phyloP scores from a whole-genome alignment of 2,113 vertebrate genomes.

The Phyllopteryx taeniolatus region DNA sequence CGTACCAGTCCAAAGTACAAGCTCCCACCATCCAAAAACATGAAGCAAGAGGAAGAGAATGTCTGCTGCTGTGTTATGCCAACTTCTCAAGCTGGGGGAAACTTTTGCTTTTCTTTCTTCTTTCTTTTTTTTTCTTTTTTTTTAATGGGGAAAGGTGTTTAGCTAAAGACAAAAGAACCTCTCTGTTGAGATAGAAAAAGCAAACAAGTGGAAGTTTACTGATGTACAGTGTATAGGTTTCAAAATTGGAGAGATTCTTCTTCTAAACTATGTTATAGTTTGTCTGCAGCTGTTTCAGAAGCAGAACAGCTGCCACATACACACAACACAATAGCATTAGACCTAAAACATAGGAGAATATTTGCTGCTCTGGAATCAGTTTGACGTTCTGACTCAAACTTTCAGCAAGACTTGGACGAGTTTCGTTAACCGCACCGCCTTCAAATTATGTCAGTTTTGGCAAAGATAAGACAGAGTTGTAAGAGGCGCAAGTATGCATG shows the following conservation, averaged over 20 bases:
- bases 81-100: conserved; percentile 68
- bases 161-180: conserved; percentile 29
- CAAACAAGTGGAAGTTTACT: conserved; percentile 3
- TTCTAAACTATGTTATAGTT: neutral
- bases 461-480: conserved; percentile 16
- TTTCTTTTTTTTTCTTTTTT: conserved; percentile 43
- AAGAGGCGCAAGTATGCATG: conserved; percentile 14
- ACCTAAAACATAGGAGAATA: conserved; percentile 36
- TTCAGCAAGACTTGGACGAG: conserved; percentile 22
- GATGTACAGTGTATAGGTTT: neutral
- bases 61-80: conserved; percentile 66
- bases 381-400: conserved; percentile 32
- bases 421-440: conserved; percentile 14
- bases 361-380: conserved; percentile 48
- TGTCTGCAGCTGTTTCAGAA: conserved; percentile 20
- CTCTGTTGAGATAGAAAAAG: conserved; percentile 24
- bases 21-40: conserved; percentile 62
- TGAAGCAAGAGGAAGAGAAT: conserved; percentile 77
- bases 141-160: conserved; percentile 46
- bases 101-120: conserved; percentile 30
- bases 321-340: conserved; percentile 31
- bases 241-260: neutral
- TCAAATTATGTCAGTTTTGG: conserved; percentile 37
- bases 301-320: conserved; percentile 27
- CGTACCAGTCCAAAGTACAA: conserved; percentile 48